Percentiles rank a stretch among this genome's conserved stretches.
phyloP scores from a whole-genome alignment of 2,888 invertebrate species.

The Erannis defoliaria region DNA sequence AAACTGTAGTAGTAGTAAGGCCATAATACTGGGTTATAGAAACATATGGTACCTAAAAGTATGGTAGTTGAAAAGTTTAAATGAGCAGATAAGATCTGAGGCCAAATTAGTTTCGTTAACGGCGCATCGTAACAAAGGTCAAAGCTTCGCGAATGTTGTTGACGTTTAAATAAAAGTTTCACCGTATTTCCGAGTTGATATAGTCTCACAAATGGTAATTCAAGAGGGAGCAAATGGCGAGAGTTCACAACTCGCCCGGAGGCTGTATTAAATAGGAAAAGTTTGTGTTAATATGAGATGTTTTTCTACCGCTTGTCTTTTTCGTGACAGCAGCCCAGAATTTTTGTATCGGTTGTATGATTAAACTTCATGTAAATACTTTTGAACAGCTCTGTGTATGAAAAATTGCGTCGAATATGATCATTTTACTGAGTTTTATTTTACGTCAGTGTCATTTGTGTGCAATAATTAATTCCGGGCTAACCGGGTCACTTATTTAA shows the following conservation, averaged over 20 bases:
- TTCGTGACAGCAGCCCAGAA: conserved; percentile 35
- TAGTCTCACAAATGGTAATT: conserved; percentile 56
- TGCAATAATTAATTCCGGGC: too few relatives aligned
- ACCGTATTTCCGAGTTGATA: conserved; percentile 49
- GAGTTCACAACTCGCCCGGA: conserved; percentile 55
- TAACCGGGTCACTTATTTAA: too few relatives aligned
- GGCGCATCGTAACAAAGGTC: conserved; percentile 38
- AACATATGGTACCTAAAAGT: conserved; percentile 3
- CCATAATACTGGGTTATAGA: not conserved
- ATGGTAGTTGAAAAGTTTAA: conserved; percentile 24
- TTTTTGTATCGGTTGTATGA: conserved; percentile 20
- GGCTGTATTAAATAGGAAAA: conserved; percentile 64
- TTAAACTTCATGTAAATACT: not conserved
- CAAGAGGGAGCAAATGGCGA: conserved; percentile 47
- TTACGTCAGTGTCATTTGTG: too few relatives aligned
- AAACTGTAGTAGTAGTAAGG: not conserved
- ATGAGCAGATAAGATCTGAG: conserved; percentile 22
- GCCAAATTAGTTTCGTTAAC: conserved; percentile 32
- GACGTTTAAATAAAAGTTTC: conserved; percentile 59
- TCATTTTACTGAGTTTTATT: too few relatives aligned
- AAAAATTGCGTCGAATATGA: too few relatives aligned
- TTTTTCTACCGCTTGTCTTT: conserved; percentile 53
- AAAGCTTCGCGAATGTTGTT: conserved; percentile 42
- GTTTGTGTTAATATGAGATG: conserved; percentile 61
- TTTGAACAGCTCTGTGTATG: not conserved